phyloP scores from a whole-genome alignment of 2,113 vertebrate species.

The Oenanthe oenanthe region DNA sequence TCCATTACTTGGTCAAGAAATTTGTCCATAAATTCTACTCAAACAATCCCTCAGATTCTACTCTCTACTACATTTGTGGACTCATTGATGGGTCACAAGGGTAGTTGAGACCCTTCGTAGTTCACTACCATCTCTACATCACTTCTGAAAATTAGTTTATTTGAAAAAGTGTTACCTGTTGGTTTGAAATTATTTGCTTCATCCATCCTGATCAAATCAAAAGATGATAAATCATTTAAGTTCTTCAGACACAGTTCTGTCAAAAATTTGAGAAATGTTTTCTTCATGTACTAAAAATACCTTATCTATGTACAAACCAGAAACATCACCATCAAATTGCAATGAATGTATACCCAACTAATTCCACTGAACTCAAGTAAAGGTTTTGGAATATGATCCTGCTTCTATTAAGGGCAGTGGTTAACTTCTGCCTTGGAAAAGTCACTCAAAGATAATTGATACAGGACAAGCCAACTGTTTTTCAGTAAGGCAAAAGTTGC shows the following conservation, averaged over 20 bases:
- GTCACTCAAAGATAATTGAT: background rate
- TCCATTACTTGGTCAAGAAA: background rate
- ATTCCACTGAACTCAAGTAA: background rate
- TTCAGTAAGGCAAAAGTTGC: background rate
- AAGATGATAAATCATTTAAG: constrained; percentile 89
- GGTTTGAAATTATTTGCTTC: constrained; percentile 91
- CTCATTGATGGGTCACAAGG: background rate
- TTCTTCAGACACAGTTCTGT: constrained; percentile 95
- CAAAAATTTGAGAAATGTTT: constrained; percentile 48
- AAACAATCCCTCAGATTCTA: background rate
- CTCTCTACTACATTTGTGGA: background rate
- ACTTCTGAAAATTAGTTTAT: background rate
- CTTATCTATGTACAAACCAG: background rate
- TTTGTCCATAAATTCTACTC: background rate
- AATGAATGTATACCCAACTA: background rate
- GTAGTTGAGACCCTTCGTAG: background rate
- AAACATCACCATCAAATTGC: background rate
- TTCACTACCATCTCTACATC: background rate
- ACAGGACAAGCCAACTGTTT: background rate
- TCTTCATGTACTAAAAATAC: background rate
- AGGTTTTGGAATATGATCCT: background rate
- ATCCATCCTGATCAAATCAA: constrained; percentile 91
- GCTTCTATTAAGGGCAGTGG: background rate
- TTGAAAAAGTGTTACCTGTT: constrained; percentile 80
- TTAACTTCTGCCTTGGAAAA: background rate